Evolutionary conservation across 2,888 invertebrate species (phyloP).

Genomic region (Deilephila porcellus): DNA sequence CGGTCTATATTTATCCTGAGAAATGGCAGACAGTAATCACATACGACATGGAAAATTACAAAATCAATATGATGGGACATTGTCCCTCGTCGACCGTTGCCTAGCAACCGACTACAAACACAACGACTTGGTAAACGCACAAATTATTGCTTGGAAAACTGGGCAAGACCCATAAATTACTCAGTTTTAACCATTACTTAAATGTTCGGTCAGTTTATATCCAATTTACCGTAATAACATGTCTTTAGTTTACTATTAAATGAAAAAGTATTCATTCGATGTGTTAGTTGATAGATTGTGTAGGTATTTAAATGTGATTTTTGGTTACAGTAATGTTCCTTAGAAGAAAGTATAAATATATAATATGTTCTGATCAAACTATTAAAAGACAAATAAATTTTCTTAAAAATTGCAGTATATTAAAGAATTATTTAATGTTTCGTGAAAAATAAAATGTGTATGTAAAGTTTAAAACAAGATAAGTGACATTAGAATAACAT

Average conservation of each 20-base stretch:
- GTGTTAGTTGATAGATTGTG: not conserved
- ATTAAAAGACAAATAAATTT: no score
- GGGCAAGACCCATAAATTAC: constrained; percentile 7
- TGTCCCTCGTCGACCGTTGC: constrained; percentile 43
- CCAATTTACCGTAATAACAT: constrained; percentile 1
- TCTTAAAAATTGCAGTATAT: no score
- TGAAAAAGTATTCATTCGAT: not conserved
- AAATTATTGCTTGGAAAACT: constrained; percentile 26
- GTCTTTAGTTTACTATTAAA: not conserved
- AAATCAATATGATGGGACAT: constrained; percentile 44
- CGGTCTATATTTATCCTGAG: not conserved
- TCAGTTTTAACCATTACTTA: constrained; percentile 9
- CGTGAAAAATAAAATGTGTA: no score
- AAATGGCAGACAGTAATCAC: not conserved
- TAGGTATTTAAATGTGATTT: not conserved
- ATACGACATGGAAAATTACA: constrained; percentile 7
- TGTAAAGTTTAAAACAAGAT: no score
- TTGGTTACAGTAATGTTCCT: not conserved
- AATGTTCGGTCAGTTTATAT: constrained; percentile 1
- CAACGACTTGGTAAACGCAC: constrained; percentile 31
- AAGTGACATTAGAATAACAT: no score
- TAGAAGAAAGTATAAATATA: no score
- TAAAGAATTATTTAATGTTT: no score
- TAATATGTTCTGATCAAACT: no score
- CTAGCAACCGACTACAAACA: constrained; percentile 45